Evolutionary conservation across 2,888 invertebrate genomes (phyloP), one percentile per base, ranked within the genome.

Genomic region (Adineta ricciae): DNA sequence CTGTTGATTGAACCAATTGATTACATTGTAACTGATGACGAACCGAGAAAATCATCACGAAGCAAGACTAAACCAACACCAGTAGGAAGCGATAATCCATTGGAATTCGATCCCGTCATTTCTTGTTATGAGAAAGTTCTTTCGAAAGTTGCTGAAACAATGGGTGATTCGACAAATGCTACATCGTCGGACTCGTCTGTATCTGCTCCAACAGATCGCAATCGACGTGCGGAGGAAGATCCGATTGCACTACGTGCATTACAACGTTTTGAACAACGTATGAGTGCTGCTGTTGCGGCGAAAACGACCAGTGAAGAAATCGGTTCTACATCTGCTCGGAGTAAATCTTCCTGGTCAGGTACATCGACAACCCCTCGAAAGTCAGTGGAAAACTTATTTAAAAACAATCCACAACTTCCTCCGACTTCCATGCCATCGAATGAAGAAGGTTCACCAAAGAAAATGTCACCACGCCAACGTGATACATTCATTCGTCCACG

Each of bases 301-400:
- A 78, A 78, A 78, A 14, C 3, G 24, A 24, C 24, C 4, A 41
- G n/a, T 24, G 41, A 78, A 24, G 41, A 78, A n/a, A n/a, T 4
- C 24, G 14, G n/a, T 78, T 11, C 3, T 14, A 11, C 24, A 41
- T 16, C 32, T 16, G 38, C 41, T 21, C 21, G 32, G 41, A 41
- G 78, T 38, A 78, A 78, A 78, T 78, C 78, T n/a, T 78, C 78
- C 24, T 78, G 78, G 78, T 78, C 78, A 41, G 78, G 78, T 41
- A 78, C 78, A 41, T 24, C 24, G 9, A 24, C 78, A 41, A 32
- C 41, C 14, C 78, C 41, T n/a, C 41, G 78, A 41, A 78, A 78
- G n/a, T 78, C 78, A 41, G 3, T 41, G 24, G 78, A 78, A n/a
- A 78, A 41, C 11, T 21, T 78, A 41, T 78, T 78, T 78, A 78